A percentile compares a stretch with the other conserved stretches of the same genome.
phyloP scores from a whole-genome alignment of 64 coral and sea anemone genomes.

The Hydrozoanthus tunicans region DNA sequence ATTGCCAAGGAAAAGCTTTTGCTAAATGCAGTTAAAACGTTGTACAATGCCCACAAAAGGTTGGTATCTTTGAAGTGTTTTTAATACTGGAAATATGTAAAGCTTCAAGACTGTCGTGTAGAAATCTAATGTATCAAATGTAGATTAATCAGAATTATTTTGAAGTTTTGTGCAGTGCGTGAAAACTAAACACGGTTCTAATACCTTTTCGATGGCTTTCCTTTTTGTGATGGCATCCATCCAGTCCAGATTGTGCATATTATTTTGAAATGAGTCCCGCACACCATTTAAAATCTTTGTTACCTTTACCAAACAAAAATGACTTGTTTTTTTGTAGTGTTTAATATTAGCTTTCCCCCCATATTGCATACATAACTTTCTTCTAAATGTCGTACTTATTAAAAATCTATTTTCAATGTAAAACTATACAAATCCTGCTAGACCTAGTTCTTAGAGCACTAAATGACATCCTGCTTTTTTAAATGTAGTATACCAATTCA shows the following conservation, averaged over 20 bases:
- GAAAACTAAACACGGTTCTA: not conserved
- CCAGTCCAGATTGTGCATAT: slow-evolving; percentile 20
- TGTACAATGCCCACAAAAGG: too few relatives aligned
- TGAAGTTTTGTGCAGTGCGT: not conserved
- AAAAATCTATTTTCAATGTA: too few relatives aligned
- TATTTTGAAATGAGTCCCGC: slow-evolving; percentile 15
- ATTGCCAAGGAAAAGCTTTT: too few relatives aligned
- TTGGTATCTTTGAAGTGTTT: too few relatives aligned
- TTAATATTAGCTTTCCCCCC: not conserved
- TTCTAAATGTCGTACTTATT: not conserved
- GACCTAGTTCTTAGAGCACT: too few relatives aligned
- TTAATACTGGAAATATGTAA: too few relatives aligned
- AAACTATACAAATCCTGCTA: too few relatives aligned
- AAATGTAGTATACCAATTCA: too few relatives aligned
- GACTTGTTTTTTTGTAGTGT: not conserved
- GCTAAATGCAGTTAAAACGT: too few relatives aligned
- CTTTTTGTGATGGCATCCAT: slow-evolving; percentile 6
- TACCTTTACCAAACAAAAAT: not conserved
- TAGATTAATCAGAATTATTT: not conserved
- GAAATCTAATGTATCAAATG: not conserved
- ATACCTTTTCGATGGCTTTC: slow-evolving; percentile 7
- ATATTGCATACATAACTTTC: not conserved
- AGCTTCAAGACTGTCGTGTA: not conserved
- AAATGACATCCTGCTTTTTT: too few relatives aligned
- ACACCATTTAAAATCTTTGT: slow-evolving; percentile 22